Base-by-base conservation (phyloP, 2,888 invertebrate species). In the Platycheirus rosarum region DNA sequence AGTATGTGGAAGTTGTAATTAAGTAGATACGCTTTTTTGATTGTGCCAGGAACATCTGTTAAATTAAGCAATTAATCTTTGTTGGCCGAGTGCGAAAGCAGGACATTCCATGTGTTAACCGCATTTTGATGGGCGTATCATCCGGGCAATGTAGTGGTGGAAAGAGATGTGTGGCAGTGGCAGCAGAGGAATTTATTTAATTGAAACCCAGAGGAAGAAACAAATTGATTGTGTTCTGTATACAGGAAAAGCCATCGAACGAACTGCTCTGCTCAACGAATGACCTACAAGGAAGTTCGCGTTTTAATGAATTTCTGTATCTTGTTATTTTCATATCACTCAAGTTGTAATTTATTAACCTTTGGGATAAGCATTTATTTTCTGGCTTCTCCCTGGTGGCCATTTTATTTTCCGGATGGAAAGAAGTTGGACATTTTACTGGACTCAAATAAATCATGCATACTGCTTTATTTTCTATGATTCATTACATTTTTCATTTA, bases 61-160 rank as follows among this genome's bases (percentile, higher is more conserved):
- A 42, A 60, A 60, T 60, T 44, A 60, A 60, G 60, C 60, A 60
- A 60, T 60, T 60, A 44, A 60, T 60, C 42, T 26, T 44, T 29
- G 60, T 60, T 44, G 44, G 42, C 44, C 60, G 44, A 60, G 60
- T 60, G 60, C 18, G 44, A 60, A 60, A 29, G 26, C 26, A 26
- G 6, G 4, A 29, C n/a, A 29, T 26, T 37, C 42, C 60, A 60
- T 60, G 44, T 60, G 60, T 60, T 44, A 18, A 42, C 57, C 42
- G 26, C 57, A 57, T 42, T 57, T 57, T 23, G 1, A 55, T 40
- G 57, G 40, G 16, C 11, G 42, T 42, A 29, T 35, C 14, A 53
- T 57, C 26, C 11, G 11, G 23, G 26, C 26, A 13, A 16, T 16
- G 14, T n/a, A 37, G 20, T 37, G 20, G 23, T 1, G 26, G 11